These are phyloP conservation scores for Bombyx mandarina DNA, from an alignment of 1,140 invertebrate genomes.

Conservation along the genomic window DNA sequence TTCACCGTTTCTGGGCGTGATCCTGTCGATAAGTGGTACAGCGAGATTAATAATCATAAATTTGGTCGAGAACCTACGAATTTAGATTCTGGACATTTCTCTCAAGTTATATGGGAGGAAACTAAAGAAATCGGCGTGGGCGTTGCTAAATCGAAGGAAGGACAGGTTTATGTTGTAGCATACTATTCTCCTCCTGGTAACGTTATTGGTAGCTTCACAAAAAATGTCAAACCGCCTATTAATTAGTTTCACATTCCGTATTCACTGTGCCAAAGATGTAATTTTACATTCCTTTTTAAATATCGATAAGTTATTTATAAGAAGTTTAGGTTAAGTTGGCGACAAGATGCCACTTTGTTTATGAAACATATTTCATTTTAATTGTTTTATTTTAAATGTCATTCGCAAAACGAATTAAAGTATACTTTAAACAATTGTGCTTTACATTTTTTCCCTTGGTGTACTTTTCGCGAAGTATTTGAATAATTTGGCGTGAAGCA, in stretches of 20 bases:
- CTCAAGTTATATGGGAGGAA: conserved; percentile 86
- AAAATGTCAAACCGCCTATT: conserved; percentile 77
- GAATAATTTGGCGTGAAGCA: too few species aligned
- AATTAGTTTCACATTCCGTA: conserved; percentile 20
- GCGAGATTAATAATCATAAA: conserved; percentile 72
- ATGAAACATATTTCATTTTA: too few species aligned
- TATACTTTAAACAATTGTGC: too few species aligned
- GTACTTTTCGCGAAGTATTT: too few species aligned
- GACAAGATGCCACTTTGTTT: too few species aligned
- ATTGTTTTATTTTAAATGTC: too few species aligned
- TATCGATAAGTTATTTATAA: too few species aligned
- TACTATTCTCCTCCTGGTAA: conserved; percentile 92
- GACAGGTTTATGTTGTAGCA: conserved; percentile 85
- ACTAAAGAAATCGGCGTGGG: conserved; percentile 85
- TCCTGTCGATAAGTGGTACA: conserved; percentile 83
- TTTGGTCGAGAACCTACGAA: conserved; percentile 79
- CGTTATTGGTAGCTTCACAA: conserved; percentile 81
- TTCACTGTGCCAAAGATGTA: conserved; percentile 26
- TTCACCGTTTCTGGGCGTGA: conserved; percentile 77
- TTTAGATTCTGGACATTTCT: conserved; percentile 80
- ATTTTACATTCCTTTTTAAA: conserved; percentile 29
- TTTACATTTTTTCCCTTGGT: too few species aligned
- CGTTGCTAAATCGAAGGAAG: conserved; percentile 77
- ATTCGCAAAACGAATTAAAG: too few species aligned
- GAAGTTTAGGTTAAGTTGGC: too few species aligned